These are phyloP conservation scores for Kryphioiulus occultus DNA, from an alignment of 2,888 invertebrate species.

Conservation along the genomic window DNA sequence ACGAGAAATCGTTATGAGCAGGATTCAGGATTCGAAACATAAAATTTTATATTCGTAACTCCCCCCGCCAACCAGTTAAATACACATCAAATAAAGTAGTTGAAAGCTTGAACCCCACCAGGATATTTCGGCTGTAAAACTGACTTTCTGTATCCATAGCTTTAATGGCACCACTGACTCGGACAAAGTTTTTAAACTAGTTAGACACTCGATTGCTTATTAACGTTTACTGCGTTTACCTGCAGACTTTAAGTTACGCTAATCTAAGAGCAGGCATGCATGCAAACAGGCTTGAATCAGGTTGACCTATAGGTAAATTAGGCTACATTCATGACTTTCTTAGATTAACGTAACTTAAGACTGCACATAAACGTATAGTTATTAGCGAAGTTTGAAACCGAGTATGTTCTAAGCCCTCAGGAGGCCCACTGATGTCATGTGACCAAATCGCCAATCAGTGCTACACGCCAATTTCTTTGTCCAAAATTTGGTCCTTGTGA, in stretches of 20 bases:
- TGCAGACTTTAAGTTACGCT: no score
- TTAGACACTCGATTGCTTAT: not conserved
- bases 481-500: no score
- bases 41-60: not conserved
- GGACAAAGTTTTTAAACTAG: not conserved
- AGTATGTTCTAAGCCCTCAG: no score
- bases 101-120: constrained; percentile 7
- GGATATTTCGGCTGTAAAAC: constrained; percentile 12
- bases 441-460: no score
- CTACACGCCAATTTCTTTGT: no score
- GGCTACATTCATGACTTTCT: no score
- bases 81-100: not conserved
- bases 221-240: not conserved
- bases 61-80: not conserved
- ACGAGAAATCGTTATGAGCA: not conserved
- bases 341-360: no score
- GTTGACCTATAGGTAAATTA: no score
- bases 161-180: not conserved
- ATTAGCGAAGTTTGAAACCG: no score
- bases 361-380: no score
- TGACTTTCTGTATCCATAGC: not conserved
- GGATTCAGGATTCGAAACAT: constrained; percentile 3
- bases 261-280: not conserved
- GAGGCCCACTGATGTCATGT: no score
- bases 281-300: no score